Base-by-base conservation (phyloP, 2,888 invertebrate species). In the Chloroclysta siterata region DNA sequence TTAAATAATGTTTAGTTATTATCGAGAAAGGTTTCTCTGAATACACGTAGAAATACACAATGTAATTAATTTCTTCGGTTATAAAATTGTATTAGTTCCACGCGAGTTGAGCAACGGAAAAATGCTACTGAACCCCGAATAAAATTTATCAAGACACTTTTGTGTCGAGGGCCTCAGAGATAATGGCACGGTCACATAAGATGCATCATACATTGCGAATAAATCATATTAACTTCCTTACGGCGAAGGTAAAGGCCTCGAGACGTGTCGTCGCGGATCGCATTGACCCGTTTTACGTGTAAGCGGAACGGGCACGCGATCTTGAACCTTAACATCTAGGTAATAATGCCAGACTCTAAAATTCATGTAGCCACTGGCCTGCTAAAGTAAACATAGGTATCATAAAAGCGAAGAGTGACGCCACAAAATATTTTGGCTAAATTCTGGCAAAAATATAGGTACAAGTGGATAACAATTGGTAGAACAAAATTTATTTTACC, bases 221-320 rank as follows among this genome's bases (percentile, higher is more conserved):
- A 81, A 77, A 79, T 78, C 71, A 76, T 72, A 77, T 78, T 74
- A 74, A 77, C 78, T 83, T 82, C 83, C 83, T 82, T 72, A 74
- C 76, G 68, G 72, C 73, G 76, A 73, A 82, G 82, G 84, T 81
- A 83, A 84, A 79, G 81, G 83, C 87, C 87, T 84, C 84, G 82
- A 72, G 74, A 74, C 75, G 74, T 79, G 77, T 76, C 77, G 75
- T 75, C 76, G 80, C 67, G 69, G 78, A 73, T 85, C 79, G 76
- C 88, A 87, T 84, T 87, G 88, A 87, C 88, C 88, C 78, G 76
- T 75, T 84, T 85, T 73, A 72, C 72, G 70, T 74, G 73, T 73
- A 53, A 36, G 15, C 50, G 51, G 60, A 64, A 60, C 65, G n/a
- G 52, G 44, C 22, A 47, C 46, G 50, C 65, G 60, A 66, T 48